Base-by-base conservation (phyloP, 2,113 vertebrate species). In the Oryzias celebensis region DNA sequence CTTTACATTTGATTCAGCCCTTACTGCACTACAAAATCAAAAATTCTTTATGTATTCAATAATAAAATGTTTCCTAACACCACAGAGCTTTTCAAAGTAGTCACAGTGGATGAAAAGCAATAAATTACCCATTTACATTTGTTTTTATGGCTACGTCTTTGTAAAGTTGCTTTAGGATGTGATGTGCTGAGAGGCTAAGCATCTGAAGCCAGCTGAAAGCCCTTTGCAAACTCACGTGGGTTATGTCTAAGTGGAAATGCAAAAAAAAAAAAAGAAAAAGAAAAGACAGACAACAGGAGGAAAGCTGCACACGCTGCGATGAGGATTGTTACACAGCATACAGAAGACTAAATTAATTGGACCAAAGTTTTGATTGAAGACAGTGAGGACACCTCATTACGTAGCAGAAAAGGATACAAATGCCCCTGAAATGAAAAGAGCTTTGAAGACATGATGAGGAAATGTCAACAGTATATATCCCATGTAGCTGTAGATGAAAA, bases 401-500 rank as follows among this genome's bases (percentile, higher is more conserved):
- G 28, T 54, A 24, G 45, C 22, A 54, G 42, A 70, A 92, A 96
- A 95, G 94, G 94, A 96, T 94, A 94, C 93, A 87, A 94, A 89
- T 72, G 92, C 92, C 62, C 92, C 94, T 8, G 85, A 89, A 82
- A 95, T 93, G 80, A 95, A 95, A 65, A 93, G 66, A 31, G 83
- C 89, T 71, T 88, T 92, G 84, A 95, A 96, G 85, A 91, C 89
- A 52, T 94, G 94, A 68, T 91, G 92, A 84, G 93, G 90, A 84
- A 94, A 94, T 0, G 89, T 93, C 87, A 95, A 93, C 58, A 95
- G 65, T 0, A 92, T 89, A 17, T 93, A 91, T 78, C 94, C 94
- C 93, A 95, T 94, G 83, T 93, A 94, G 67, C 93, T 92, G 90
- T 94, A 95, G 91, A 95, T 93, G 88, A 94, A 94, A 8, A 95